Conservation (phyloP, 2,797 vertebrate genomes). For the Enoplosus armatus region DNA sequence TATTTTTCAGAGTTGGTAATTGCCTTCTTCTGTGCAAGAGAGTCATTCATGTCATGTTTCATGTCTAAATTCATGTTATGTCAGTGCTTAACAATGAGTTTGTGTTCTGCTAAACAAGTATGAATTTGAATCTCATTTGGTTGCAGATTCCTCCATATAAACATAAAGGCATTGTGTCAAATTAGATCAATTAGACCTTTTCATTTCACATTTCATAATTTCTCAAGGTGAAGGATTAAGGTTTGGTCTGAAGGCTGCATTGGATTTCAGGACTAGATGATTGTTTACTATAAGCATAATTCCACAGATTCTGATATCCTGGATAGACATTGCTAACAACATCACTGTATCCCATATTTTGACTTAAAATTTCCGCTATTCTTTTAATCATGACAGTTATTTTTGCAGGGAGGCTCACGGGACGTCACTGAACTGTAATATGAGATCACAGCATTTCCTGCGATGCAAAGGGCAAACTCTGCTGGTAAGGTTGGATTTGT, state of each 20-base stretch:
- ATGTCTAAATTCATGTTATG: background rate
- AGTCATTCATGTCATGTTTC: background rate
- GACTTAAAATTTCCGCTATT: background rate
- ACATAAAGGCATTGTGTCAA: too few species aligned
- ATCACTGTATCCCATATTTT: background rate
- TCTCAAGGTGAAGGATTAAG: too few species aligned
- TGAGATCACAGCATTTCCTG: constrained; percentile 42
- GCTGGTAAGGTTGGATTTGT: constrained; percentile 26
- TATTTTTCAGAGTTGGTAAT: too few species aligned
- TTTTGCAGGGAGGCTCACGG: constrained; percentile 12
- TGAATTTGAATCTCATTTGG: background rate
- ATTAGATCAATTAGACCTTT: constrained; percentile 12
- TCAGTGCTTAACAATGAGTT: background rate
- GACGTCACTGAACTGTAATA: constrained; percentile 36
- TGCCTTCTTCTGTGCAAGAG: too few species aligned
- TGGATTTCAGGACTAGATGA: background rate
- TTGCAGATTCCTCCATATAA: background rate
- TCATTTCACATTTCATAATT: too few species aligned
- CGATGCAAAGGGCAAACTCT: constrained; percentile 29
- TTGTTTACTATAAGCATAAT: too few species aligned
- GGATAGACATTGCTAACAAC: background rate
- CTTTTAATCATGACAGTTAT: constrained; percentile 22
- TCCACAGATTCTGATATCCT: background rate
- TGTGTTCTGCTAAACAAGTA: background rate
- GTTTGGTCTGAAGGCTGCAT: background rate